A percentile compares a stretch with the other conserved stretches of the same genome.
phyloP scores from a whole-genome alignment of 2,888 invertebrate species.

The Altica lythri region DNA sequence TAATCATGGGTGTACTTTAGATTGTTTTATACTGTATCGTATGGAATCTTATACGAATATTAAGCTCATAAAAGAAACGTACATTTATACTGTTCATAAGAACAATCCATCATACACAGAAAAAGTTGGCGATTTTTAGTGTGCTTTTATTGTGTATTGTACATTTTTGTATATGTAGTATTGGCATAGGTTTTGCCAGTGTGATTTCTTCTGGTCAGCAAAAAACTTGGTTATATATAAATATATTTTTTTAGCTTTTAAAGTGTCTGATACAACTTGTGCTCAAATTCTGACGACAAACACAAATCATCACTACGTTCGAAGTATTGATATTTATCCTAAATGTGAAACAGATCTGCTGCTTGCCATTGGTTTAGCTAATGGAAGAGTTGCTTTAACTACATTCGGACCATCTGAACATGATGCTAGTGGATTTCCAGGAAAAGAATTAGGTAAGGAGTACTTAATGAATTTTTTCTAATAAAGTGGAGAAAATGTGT shows the following conservation, averaged over 20 bases:
- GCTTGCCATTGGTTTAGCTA: slow-evolving; percentile 85
- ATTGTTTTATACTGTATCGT: too few relatives aligned
- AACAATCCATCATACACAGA: too few relatives aligned
- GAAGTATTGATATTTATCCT: slow-evolving; percentile 87
- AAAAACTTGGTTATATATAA: not conserved
- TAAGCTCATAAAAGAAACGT: too few relatives aligned
- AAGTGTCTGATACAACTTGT: slow-evolving; percentile 70
- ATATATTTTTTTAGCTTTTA: slow-evolving; percentile 61
- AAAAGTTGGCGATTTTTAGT: too few relatives aligned
- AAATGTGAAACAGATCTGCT: slow-evolving; percentile 76
- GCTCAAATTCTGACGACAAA: slow-evolving; percentile 76
- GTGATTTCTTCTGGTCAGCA: not conserved
- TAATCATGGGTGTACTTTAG: too few relatives aligned
- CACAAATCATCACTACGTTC: slow-evolving; percentile 76
- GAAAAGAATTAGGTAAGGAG: slow-evolving; percentile 74
- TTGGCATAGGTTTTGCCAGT: not conserved
- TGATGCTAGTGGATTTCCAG: slow-evolving; percentile 71
- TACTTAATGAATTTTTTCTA: too few relatives aligned
- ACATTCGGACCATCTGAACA: slow-evolving; percentile 68
- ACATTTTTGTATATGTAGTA: too few relatives aligned
- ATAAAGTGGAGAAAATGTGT: too few relatives aligned
- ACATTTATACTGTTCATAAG: too few relatives aligned
- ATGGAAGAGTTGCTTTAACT: slow-evolving; percentile 83
- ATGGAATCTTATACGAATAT: too few relatives aligned
- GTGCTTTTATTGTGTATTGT: too few relatives aligned